Base-by-base conservation (phyloP, 2,797 vertebrate species). In the Clamator glandarius region DNA sequence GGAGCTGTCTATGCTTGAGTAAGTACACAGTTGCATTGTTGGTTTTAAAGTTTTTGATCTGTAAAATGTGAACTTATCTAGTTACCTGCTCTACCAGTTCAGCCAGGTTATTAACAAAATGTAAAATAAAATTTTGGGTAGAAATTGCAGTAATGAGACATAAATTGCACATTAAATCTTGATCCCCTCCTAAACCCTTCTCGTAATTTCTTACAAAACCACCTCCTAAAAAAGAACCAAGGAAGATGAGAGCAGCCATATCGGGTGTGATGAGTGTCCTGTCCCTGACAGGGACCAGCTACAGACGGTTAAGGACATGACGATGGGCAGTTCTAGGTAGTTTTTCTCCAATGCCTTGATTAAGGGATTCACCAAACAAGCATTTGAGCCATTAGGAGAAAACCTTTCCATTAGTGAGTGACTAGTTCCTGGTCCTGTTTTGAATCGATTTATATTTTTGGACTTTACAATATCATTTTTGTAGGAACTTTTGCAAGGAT, bases 41-140 rank as follows among this genome's bases (percentile, higher is more conserved):
- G 92, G 57, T 95, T 75, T 94, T 72, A 29, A 87, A 94, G 84
- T 80, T 96, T 79, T 84, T 96, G 79, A 80, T 62, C 61, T 77
- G 69, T 93, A 73, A 96, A 87, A 91, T 76, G n/a, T 63, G 68
- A 94, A 92, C 51, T 93, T 86, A 54, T 15, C 61, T 87, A 76
- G 29, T 64, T 96, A 87, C 59, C 79, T 89, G 84, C 42, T 96
- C 57, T 84, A 89, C 76, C 41, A 81, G 72, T 90, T 90, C 92
- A 80, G 55, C 50, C 44, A 74, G 51, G 51, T 93, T 92, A 92
- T 87, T 96, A 96, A 93, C 63, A 36, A 81, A 73, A 92, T 59
- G 21, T 67, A 69, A 74, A 93, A 78, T 69, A 20, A 20, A n/a
- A 29, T 19, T 76, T 87, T 77, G 64, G 36, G 16, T 70, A 46